These are phyloP conservation scores for Apoda limacodes DNA, from an alignment of 2,888 invertebrate genomes.

Conservation along the genomic window DNA sequence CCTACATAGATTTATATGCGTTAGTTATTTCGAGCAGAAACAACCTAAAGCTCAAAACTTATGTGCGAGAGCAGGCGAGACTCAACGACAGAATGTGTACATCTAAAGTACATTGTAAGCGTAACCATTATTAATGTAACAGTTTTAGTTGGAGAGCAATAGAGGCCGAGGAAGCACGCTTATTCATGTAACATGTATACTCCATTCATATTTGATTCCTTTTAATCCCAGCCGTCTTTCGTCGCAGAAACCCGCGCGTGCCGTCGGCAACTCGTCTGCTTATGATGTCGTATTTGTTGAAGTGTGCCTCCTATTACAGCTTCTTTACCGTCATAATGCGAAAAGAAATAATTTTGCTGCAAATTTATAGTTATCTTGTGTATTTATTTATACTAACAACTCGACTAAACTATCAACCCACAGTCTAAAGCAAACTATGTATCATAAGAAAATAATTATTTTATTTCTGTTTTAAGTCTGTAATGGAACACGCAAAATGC, in stretches of 20 bases:
- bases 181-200: constrained; percentile 62
- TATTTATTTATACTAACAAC: too few relatives aligned
- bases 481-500: too few relatives aligned
- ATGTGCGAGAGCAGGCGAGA: neutral
- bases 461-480: too few relatives aligned
- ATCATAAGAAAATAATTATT: too few relatives aligned
- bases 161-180: constrained; percentile 44
- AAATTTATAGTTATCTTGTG: too few relatives aligned
- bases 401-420: too few relatives aligned
- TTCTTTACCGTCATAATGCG: neutral
- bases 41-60: neutral
- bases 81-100: constrained; percentile 26
- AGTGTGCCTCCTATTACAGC: neutral
- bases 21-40: too few relatives aligned
- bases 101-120: constrained; percentile 70
- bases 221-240: constrained; percentile 63
- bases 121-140: constrained; percentile 68
- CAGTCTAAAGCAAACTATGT: too few relatives aligned
- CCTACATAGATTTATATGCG: too few relatives aligned
- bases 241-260: too few relatives aligned
- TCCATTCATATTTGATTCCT: constrained; percentile 65
- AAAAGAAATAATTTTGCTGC: too few relatives aligned
- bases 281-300: constrained; percentile 21
- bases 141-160: constrained; percentile 65
- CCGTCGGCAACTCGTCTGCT: too few relatives aligned